Evolutionary conservation across 1,140 invertebrate genomes (phyloP).

Genomic region (Pectinophora gossypiella): DNA sequence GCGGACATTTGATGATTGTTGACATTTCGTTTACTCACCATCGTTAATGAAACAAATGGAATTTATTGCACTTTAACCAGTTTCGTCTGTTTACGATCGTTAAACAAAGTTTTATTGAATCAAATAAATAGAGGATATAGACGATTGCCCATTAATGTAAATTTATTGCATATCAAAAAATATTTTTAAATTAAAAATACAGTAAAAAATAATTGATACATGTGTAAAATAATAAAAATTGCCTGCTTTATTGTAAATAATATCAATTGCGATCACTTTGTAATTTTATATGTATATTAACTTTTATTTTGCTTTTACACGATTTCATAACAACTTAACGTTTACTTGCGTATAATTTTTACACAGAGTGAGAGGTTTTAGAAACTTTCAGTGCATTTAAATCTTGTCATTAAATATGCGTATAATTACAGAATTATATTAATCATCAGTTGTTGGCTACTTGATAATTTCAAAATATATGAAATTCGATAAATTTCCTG

Average conservation of each 20-base stretch:
- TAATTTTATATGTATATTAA: too few relatives aligned
- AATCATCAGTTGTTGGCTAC: too few relatives aligned
- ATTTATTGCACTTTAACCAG: conserved; percentile 13
- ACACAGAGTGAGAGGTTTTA: too few relatives aligned
- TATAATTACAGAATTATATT: too few relatives aligned
- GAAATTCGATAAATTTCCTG: conserved; percentile 7
- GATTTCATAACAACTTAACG: too few relatives aligned
- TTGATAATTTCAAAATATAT: background rate
- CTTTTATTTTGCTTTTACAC: too few relatives aligned
- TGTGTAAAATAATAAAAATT: background rate
- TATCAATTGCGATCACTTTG: too few relatives aligned
- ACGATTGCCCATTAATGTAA: background rate
- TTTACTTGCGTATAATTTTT: too few relatives aligned
- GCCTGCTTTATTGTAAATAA: too few relatives aligned
- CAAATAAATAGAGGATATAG: background rate
- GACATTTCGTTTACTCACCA: conserved; percentile 29
- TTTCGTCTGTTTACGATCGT: background rate
- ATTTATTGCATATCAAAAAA: background rate
- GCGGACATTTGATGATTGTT: conserved; percentile 47
- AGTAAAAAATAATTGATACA: background rate
- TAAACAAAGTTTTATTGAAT: background rate
- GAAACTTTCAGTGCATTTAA: too few relatives aligned
- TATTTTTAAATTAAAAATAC: background rate
- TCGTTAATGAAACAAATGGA: conserved; percentile 21
- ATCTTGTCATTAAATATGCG: too few relatives aligned